Base-by-base conservation (phyloP, 1,140 invertebrate genomes). In the Meteorus sp. region DNA sequence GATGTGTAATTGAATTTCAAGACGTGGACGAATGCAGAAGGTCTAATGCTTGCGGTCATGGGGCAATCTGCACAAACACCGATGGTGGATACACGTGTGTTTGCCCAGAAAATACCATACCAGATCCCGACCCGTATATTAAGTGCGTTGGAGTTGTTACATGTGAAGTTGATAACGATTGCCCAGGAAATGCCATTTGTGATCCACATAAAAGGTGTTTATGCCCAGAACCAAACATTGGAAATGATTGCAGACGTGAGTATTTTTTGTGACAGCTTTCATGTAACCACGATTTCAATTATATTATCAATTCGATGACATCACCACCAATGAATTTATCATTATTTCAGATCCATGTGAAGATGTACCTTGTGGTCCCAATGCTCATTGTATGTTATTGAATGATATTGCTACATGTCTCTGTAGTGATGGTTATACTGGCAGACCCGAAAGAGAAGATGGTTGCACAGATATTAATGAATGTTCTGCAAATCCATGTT, bases 401-500 rank as follows among this genome's bases (percentile, higher is more conserved):
- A 92, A 92, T 66, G 87, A 91, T 62, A 82, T 86, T 63, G 89
- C 92, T 0, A 89, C 90, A 63, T 97, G 94, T 76, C 80, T 92
- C 7, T 97, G 94, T 68, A 84, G 83, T 33, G 84, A 82, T 51
- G 92, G 92, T 3, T 93, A 86, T 70, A 89, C 88, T 1, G 89
- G 90, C 6, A 83, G 84, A 59, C 82, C 86, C 0, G 82, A 82
- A 17, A 82, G 86, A 3, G 81, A 84, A 25, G 85, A 83, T 17
- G 92, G 92, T 8, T 97, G 94, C 72, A 85, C 85, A 60, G 93
- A 96, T 77, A 88, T 95, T 43, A 86, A 95, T 70, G 93, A 96
- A 77, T 96, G 94, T 69, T 72, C 78, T 0, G 83, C 80, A 25
- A 85, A 86, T 65, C 91, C 91, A 1, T 95, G 94, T 75, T 89